These are phyloP conservation scores for Lysandra coridon DNA, from an alignment of 2,888 invertebrate species.

Conservation along the genomic window DNA sequence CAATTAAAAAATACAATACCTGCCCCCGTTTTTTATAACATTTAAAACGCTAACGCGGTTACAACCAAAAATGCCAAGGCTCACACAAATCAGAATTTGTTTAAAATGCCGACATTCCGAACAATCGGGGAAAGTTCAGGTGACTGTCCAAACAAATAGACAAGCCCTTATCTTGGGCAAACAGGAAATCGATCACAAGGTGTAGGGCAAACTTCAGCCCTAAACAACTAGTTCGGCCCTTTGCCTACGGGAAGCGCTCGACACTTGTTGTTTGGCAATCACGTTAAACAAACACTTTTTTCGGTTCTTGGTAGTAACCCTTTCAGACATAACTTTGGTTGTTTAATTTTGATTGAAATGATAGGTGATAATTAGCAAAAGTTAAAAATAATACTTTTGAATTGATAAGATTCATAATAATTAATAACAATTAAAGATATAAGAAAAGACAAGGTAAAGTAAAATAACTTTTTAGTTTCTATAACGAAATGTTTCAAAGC, in stretches of 20 bases:
- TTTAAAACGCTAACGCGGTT: background rate
- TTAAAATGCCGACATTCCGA: background rate
- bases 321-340: background rate
- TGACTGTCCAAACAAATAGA: constrained; percentile 50
- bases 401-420: no score
- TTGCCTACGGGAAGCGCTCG: constrained; percentile 52
- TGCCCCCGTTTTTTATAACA: background rate
- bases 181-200: constrained; percentile 60
- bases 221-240: constrained; percentile 37
- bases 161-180: constrained; percentile 57
- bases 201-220: constrained; percentile 48
- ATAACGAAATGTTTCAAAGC: no score
- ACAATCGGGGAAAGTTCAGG: constrained; percentile 34
- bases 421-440: no score
- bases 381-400: no score
- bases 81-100: background rate
- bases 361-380: background rate
- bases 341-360: background rate
- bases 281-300: background rate
- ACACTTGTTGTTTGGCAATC: constrained; percentile 42
- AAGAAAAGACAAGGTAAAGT: background rate
- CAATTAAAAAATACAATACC: background rate
- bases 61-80: background rate
- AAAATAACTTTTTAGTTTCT: background rate
- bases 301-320: background rate